These are phyloP conservation scores for Beaufortia kweichowensis DNA, from an alignment of 2,113 vertebrate genomes.

Conservation along the genomic window DNA sequence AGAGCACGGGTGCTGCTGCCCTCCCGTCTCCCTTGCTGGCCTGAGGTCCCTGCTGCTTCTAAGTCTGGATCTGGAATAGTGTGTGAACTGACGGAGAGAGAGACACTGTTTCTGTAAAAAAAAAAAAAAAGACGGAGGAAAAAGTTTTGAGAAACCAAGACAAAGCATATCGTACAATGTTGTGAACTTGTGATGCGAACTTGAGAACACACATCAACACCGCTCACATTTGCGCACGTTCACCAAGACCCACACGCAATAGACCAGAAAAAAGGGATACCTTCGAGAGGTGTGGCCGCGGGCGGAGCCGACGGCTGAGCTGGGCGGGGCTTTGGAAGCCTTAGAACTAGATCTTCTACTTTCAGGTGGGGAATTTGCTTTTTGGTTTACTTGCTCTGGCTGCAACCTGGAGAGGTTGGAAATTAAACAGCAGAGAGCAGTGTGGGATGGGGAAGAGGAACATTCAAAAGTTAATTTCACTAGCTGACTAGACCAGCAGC, in stretches of 20 bases:
- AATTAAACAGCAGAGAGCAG: conserved; percentile 69
- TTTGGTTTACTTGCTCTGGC: conserved; percentile 98
- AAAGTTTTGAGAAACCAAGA: conserved; percentile 29
- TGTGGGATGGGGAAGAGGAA: conserved; percentile 48
- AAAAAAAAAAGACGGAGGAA: conserved; percentile 45
- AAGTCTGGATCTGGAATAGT: conserved; percentile 84
- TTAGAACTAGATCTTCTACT: conserved; percentile 98
- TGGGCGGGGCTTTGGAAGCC: conserved; percentile 97
- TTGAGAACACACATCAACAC: not conserved
- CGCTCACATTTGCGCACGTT: not conserved
- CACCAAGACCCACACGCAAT: conserved; percentile 54
- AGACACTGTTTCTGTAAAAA: conserved; percentile 85
- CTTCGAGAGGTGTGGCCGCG: conserved; percentile 98
- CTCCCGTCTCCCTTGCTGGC: conserved; percentile 90
- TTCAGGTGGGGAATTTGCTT: conserved; percentile 98
- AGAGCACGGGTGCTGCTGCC: conserved; percentile 79
- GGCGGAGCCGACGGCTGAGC: conserved; percentile 92
- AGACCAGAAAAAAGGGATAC: conserved; percentile 76
- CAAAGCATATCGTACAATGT: not conserved
- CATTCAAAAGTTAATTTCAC: conserved; percentile 20
- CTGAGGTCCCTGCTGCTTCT: conserved; percentile 88
- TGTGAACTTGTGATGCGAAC: too few species aligned
- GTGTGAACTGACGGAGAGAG: conserved; percentile 84
- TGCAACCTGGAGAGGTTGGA: conserved; percentile 92
- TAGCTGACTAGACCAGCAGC: conserved; percentile 43